Conservation (phyloP, 1,140 invertebrate species). For the Odontomachus brunneus region DNA sequence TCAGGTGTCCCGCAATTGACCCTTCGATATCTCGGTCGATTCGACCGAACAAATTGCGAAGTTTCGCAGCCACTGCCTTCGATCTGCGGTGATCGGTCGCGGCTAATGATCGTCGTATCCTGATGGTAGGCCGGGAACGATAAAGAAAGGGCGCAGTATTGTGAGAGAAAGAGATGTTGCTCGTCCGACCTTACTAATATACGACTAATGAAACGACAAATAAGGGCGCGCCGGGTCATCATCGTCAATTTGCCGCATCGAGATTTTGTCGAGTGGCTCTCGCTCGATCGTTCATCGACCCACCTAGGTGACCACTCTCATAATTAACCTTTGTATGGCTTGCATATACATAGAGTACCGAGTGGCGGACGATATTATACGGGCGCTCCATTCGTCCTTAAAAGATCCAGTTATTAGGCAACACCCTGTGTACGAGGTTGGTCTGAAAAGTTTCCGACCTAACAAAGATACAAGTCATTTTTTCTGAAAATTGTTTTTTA, state of each 20-base stretch:
- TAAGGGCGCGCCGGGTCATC: constrained; percentile 21
- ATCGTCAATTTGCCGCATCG: constrained; percentile 20
- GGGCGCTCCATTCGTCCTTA: no score
- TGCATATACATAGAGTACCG: not conserved
- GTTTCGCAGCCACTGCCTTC: not conserved
- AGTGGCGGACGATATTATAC: not conserved
- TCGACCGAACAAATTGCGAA: constrained; percentile 31
- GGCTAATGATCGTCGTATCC: constrained; percentile 29
- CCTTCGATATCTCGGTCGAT: constrained; percentile 12
- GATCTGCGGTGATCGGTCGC: constrained; percentile 13
- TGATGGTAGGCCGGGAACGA: constrained; percentile 10
- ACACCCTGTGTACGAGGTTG: no score
- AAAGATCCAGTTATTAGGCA: no score
- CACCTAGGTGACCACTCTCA: not conserved
- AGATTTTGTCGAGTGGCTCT: constrained; percentile 50
- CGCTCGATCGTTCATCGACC: not conserved
- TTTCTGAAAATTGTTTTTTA: no score
- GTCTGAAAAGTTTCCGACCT: no score
- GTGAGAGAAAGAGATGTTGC: constrained; percentile 2
- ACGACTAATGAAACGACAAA: constrained; percentile 63
- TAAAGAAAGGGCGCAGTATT: not conserved
- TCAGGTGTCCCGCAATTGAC: constrained; percentile 21
- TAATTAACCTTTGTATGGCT: constrained; percentile 15
- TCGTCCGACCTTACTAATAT: constrained; percentile 48
- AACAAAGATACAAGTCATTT: no score